Conservation (phyloP, 53 echinoderm and acorn worm species). For the Holothuria scabra region DNA sequence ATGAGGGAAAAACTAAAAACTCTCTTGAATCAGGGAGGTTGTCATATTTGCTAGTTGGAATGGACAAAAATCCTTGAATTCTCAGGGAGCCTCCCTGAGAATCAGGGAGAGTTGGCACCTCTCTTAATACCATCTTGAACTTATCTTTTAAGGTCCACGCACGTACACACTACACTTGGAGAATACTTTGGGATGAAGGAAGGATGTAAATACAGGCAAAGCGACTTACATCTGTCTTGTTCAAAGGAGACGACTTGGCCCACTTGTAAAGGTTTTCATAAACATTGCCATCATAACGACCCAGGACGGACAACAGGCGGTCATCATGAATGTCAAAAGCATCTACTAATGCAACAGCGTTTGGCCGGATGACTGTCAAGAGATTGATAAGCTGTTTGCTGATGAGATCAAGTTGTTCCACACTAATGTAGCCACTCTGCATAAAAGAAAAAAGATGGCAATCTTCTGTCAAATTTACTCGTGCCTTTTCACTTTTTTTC, state of each 20-base stretch:
- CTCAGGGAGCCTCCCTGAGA: too few relatives aligned
- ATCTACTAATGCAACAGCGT: slow-evolving; percentile 90
- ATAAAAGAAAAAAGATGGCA: background rate
- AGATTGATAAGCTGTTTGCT: slow-evolving; percentile 67
- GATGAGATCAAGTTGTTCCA: slow-evolving; percentile 73
- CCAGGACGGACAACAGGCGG: slow-evolving; percentile 81
- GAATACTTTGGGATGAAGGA: too few relatives aligned
- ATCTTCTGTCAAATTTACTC: too few relatives aligned
- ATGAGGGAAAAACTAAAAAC: too few relatives aligned
- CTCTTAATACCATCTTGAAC: too few relatives aligned
- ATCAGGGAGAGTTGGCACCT: too few relatives aligned
- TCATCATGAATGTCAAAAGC: slow-evolving; percentile 89
- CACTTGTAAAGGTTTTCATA: slow-evolving; percentile 98
- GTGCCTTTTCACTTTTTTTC: too few relatives aligned
- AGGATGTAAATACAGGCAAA: background rate
- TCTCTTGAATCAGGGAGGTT: too few relatives aligned
- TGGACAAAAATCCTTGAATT: too few relatives aligned
- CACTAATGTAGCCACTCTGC: slow-evolving; percentile 92
- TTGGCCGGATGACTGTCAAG: slow-evolving; percentile 77
- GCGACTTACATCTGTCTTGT: slow-evolving; percentile 79
- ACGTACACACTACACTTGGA: too few relatives aligned
- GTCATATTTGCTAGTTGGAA: too few relatives aligned
- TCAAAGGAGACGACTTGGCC: slow-evolving; percentile 92
- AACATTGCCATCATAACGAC: slow-evolving; percentile 95
- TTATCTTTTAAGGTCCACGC: too few relatives aligned